A percentile compares a stretch with the other conserved stretches of the same genome.
These are phyloP conservation scores for Ancistrus triradiatus DNA, from an alignment of 2,113 vertebrate genomes.

Conservation along the genomic window DNA sequence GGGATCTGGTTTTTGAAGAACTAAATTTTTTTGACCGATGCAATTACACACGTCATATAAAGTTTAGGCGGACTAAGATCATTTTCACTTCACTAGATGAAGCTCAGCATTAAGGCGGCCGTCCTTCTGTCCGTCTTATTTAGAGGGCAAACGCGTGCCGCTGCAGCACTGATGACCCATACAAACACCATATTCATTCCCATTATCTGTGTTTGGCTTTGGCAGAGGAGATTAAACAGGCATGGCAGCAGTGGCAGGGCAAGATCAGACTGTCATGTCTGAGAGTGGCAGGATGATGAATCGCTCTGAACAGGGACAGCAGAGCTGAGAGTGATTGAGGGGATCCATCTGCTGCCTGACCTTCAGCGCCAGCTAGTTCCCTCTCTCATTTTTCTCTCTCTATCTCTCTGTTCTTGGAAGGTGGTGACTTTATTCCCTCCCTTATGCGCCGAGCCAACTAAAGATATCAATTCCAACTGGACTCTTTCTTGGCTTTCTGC, in stretches of 20 bases:
- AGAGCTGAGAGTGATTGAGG: slow-evolving; percentile 30
- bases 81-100: too few species aligned
- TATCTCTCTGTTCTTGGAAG: not conserved
- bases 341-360: slow-evolving; percentile 26
- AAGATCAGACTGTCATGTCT: slow-evolving; percentile 34
- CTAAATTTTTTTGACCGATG: too few species aligned
- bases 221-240: slow-evolving; percentile 32
- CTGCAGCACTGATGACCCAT: slow-evolving; percentile 20
- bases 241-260: slow-evolving; percentile 21
- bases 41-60: too few species aligned
- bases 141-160: too few species aligned
- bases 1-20: too few species aligned
- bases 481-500: not conserved
- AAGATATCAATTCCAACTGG: too few species aligned
- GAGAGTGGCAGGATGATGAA: slow-evolving; percentile 39
- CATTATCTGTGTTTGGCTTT: slow-evolving; percentile 27
- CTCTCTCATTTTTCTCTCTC: slow-evolving; percentile 4
- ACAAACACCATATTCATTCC: slow-evolving; percentile 25
- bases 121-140: too few species aligned
- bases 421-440: too few species aligned
- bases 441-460: too few species aligned
- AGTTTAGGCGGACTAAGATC: too few species aligned
- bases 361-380: not conserved
- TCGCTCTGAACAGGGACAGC: slow-evolving; percentile 12
- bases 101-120: too few species aligned